phyloP scores from a whole-genome alignment of 2,888 invertebrate species.

The Trissolcus brochymenae region DNA sequence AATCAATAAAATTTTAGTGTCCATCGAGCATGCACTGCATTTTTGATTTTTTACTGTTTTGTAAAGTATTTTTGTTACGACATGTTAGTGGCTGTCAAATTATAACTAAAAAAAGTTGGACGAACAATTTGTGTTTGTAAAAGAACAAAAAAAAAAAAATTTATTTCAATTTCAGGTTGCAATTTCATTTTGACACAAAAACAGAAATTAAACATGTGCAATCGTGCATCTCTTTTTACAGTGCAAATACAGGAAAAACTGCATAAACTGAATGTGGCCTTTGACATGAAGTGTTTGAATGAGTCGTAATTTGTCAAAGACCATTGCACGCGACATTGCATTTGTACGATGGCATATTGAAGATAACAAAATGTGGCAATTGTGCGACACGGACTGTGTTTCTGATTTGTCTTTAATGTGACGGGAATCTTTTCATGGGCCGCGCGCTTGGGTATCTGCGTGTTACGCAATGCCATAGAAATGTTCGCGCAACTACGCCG shows the following conservation, averaged over 20 bases:
- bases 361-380: conserved; percentile 37
- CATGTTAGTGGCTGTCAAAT: no score
- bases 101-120: no score
- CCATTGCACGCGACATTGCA: conserved; percentile 1
- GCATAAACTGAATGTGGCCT: conserved; percentile 4
- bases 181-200: no score
- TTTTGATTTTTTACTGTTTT: background rate
- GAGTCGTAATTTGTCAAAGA: conserved; percentile 28
- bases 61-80: background rate
- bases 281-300: conserved; percentile 13
- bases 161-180: no score
- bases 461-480: conserved; percentile 32
- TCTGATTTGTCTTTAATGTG: conserved; percentile 39
- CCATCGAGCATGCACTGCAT: background rate
- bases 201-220: no score
- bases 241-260: no score
- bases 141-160: no score
- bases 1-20: conserved; percentile 17
- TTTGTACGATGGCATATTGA: conserved; percentile 1
- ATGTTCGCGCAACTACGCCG: conserved; percentile 25
- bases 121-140: no score
- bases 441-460: conserved; percentile 15
- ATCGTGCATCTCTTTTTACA: no score
- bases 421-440: conserved; percentile 28
- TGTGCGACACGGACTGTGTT: conserved; percentile 6